Conservation (phyloP, 2,113 vertebrate genomes). For the Panthera leo region DNA sequence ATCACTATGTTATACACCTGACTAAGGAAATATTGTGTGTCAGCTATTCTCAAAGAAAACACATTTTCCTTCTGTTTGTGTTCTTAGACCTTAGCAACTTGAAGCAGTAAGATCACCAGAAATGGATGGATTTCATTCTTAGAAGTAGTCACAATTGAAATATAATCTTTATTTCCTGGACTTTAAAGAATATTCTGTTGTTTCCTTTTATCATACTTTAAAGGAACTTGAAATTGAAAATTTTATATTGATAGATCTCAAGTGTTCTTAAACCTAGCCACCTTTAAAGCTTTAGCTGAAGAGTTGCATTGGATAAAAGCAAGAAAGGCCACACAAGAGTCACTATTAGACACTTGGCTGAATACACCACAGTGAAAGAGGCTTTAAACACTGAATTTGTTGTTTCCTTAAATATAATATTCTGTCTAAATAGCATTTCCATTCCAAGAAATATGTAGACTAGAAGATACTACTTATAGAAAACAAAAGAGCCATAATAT, state of each 20-base stretch:
- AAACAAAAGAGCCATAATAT: background rate
- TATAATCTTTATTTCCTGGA: background rate
- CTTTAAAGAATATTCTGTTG: background rate
- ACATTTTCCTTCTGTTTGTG: background rate
- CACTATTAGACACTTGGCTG: background rate
- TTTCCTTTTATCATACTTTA: background rate
- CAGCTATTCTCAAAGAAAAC: background rate
- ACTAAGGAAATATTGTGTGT: background rate
- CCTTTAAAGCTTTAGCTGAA: background rate
- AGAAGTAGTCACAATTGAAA: background rate
- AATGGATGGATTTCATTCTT: background rate
- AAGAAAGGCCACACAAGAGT: background rate
- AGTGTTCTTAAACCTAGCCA: background rate
- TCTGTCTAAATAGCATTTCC: slow-evolving; percentile 6
- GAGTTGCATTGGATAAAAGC: background rate
- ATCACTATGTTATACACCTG: background rate
- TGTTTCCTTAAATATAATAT: background rate
- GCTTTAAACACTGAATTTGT: background rate
- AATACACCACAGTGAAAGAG: background rate
- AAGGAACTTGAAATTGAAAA: background rate
- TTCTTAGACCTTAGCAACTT: background rate
- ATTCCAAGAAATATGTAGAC: background rate
- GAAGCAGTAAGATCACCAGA: background rate
- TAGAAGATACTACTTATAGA: background rate
- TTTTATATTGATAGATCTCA: background rate